Percentiles rank a stretch among this genome's conserved stretches.
Conservation (phyloP, 2,113 vertebrate genomes). For the Zosterops japonicus region DNA sequence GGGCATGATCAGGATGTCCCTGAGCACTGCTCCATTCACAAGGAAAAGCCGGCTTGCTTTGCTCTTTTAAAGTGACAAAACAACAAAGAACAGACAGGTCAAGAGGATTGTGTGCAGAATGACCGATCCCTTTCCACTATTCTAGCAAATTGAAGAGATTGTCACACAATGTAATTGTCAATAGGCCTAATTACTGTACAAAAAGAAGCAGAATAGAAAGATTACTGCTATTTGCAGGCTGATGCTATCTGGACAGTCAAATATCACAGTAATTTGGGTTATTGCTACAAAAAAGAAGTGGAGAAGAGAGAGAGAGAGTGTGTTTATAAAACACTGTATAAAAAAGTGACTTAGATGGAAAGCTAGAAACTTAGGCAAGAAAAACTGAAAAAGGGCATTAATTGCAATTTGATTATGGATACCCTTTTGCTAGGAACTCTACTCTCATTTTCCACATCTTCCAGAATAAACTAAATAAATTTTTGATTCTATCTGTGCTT, state of each 20-base stretch:
- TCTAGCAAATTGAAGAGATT: neutral
- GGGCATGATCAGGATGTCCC: neutral
- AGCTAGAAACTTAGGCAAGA: neutral
- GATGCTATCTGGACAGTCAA: neutral
- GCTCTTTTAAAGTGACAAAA: neutral
- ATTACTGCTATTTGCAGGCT: neutral
- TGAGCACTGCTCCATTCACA: neutral
- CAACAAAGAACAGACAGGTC: neutral
- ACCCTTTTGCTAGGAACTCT: neutral
- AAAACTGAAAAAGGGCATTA: neutral
- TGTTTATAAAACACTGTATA: neutral
- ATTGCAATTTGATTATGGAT: neutral
- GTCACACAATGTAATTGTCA: neutral
- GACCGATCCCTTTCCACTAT: neutral
- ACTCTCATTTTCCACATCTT: neutral
- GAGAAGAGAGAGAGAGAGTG: accelerated
- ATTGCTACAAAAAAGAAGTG: neutral
- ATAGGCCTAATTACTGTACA: neutral
- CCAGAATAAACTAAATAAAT: neutral
- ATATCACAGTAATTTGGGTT: neutral
- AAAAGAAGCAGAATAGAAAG: neutral
- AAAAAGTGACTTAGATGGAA: neutral
- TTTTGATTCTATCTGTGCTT: neutral
- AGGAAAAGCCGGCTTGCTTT: neutral
- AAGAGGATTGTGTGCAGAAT: neutral